Conservation (phyloP, 2,888 invertebrate species). For the Metopia argyrocephala region DNA sequence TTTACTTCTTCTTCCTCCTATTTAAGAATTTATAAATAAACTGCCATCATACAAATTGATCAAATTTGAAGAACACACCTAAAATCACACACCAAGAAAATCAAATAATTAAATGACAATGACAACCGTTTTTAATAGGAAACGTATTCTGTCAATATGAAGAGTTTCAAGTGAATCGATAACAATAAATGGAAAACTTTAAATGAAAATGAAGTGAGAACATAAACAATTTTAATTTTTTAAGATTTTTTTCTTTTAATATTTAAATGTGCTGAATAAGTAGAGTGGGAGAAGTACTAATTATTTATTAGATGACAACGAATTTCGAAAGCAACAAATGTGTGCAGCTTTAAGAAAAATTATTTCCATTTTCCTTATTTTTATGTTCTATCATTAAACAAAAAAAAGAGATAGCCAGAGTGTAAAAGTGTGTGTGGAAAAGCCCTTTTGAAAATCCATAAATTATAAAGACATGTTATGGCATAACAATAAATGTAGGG, state of each 20-base stretch:
- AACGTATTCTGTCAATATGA: conserved; percentile 35
- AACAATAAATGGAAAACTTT: neutral
- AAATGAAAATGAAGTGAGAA: conserved; percentile 39
- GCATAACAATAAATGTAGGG: conserved; percentile 37
- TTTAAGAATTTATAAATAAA: conserved; percentile 29
- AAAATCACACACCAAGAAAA: neutral
- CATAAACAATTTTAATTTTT: conserved; percentile 18
- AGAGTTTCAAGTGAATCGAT: neutral
- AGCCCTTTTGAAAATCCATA: conserved; percentile 50
- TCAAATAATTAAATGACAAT: conserved; percentile 1
- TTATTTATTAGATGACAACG: conserved; percentile 51
- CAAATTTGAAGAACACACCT: neutral
- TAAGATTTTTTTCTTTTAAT: too few species aligned
- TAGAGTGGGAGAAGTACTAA: conserved; percentile 1
- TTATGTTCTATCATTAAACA: neutral
- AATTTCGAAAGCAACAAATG: conserved; percentile 56
- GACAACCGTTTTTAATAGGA: conserved; percentile 31
- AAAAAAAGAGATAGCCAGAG: too few species aligned
- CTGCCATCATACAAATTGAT: neutral
- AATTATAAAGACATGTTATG: conserved; percentile 36
- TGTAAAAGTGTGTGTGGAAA: conserved; percentile 11
- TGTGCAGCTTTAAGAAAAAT: conserved; percentile 47
- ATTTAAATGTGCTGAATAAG: too few species aligned
- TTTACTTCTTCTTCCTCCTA: too few species aligned
- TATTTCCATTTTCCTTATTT: neutral